A percentile compares a stretch with the other conserved stretches of the same genome.
These are phyloP conservation scores for Chrysolina haemoptera DNA, from an alignment of 2,888 invertebrate genomes.

Conservation along the genomic window DNA sequence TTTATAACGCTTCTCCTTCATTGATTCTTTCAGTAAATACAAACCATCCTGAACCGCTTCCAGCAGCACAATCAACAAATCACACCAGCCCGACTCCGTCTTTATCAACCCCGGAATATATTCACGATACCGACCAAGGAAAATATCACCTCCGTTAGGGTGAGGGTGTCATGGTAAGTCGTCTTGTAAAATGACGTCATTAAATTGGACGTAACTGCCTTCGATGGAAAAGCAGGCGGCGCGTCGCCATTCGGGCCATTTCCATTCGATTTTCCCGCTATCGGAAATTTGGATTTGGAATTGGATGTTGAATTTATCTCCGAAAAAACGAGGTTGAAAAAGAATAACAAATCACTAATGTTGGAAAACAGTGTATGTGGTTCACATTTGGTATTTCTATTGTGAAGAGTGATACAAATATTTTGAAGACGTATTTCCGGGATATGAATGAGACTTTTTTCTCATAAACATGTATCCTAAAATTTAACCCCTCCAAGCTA, in stretches of 20 bases:
- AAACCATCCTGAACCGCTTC: neutral
- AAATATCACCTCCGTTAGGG: conserved; percentile 53
- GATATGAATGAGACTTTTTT: too few species aligned
- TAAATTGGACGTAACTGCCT: conserved; percentile 62
- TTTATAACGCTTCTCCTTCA: too few species aligned
- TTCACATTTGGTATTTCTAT: too few species aligned
- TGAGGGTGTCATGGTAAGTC: conserved; percentile 59
- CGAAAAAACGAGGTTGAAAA: neutral
- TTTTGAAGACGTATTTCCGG: too few species aligned
- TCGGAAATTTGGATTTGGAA: conserved; percentile 10
- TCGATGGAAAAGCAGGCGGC: conserved; percentile 55
- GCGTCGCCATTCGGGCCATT: conserved; percentile 61
- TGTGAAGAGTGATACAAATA: too few species aligned
- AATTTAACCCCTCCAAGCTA: too few species aligned
- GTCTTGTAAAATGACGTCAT: conserved; percentile 63
- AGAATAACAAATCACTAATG: neutral
- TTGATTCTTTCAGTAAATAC: too few species aligned
- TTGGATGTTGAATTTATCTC: conserved; percentile 11
- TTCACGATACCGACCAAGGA: conserved; percentile 33
- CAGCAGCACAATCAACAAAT: conserved; percentile 4
- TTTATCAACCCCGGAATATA: conserved; percentile 25
- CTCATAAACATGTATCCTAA: too few species aligned
- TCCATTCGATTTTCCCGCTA: conserved; percentile 41
- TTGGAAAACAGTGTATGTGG: neutral
- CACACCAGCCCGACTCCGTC: conserved; percentile 5